Evolutionary conservation across 1,140 invertebrate species (phyloP), one percentile per base, ranked within the genome.

Genomic region (Arctopsyche grandis): DNA sequence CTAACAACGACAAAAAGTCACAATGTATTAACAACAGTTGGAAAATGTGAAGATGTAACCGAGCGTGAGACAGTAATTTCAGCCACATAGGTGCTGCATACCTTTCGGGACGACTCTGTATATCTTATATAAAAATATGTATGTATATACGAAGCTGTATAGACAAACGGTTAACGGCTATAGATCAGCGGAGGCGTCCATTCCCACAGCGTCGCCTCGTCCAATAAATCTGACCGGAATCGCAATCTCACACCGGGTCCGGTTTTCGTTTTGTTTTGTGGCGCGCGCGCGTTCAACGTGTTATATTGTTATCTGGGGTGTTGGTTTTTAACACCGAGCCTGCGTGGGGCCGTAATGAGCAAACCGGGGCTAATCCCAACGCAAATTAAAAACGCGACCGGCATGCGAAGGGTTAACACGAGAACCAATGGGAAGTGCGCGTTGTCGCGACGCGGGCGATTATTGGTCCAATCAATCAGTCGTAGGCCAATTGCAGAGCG

Each of bases 381-480:
- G 69, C 26, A 75, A 82, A 82, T 82, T 82, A 82, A 82, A 82
- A 82, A 82, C 79, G 58, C 81, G 78, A 79, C 73, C 60, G 60
- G 60, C 10, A 38, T 7, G 29, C 29, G 7, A 38, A 38, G 29
- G 29, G 29, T 38, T 38, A 38, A 38, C 29, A 4, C n/a, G n/a
- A n/a, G n/a, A 38, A 38, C 29, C n/a, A n/a, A n/a, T n/a, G n/a
- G n/a, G n/a, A n/a, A n/a, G n/a, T n/a, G n/a, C n/a, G n/a, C n/a
- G n/a, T n/a, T n/a, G n/a, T n/a, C n/a, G n/a, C n/a, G n/a, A n/a
- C n/a, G n/a, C n/a, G n/a, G n/a, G n/a, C n/a, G n/a, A n/a, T n/a
- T n/a, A n/a, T n/a, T n/a, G n/a, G n/a, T n/a, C n/a, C n/a, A n/a
- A n/a, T n/a, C n/a, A n/a, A n/a, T n/a, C n/a, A n/a, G n/a, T n/a